A percentile compares a stretch with the other conserved stretches of the same genome.
Evolutionary conservation across 1,140 invertebrate species (phyloP).

Genomic region (Orussus abietinus): DNA sequence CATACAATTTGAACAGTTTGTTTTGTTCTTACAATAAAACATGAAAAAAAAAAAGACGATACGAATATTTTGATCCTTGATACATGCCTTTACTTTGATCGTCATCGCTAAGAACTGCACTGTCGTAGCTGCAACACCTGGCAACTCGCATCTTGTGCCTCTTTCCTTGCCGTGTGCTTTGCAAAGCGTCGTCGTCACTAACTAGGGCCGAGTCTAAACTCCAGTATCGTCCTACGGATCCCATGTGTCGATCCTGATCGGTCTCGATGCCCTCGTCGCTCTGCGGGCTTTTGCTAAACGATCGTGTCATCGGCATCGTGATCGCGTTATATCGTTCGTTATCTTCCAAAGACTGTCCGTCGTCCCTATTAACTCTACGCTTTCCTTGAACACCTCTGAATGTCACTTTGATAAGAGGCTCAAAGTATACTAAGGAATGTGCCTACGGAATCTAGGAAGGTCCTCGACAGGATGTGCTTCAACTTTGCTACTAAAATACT

Average conservation of each 20-base stretch:
- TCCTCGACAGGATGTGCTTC: too few species aligned
- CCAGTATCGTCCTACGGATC: constrained; percentile 33
- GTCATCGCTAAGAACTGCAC: constrained; percentile 55
- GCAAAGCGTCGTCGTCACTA: constrained; percentile 34
- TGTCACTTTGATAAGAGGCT: too few species aligned
- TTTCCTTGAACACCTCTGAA: too few species aligned
- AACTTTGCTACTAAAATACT: too few species aligned
- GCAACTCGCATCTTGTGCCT: constrained; percentile 36
- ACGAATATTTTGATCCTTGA: too few species aligned
- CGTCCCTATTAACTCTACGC: too few species aligned
- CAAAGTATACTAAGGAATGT: too few species aligned
- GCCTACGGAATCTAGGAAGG: too few species aligned
- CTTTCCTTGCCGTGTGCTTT: constrained; percentile 13
- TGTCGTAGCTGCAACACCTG: constrained; percentile 56
- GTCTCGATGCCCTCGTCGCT: constrained; percentile 46
- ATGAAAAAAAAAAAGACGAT: constrained; percentile 7
- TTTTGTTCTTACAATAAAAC: too few species aligned
- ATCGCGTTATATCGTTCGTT: constrained; percentile 34
- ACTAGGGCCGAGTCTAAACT: constrained; percentile 37
- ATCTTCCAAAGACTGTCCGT: constrained; percentile 23
- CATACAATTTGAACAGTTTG: too few species aligned
- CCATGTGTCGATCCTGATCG: constrained; percentile 21
- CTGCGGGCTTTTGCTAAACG: constrained; percentile 34
- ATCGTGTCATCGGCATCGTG: constrained; percentile 23
- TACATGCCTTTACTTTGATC: constrained; percentile 44